Base-by-base conservation (phyloP, 2,888 invertebrate genomes). In the Apeira syringaria region DNA sequence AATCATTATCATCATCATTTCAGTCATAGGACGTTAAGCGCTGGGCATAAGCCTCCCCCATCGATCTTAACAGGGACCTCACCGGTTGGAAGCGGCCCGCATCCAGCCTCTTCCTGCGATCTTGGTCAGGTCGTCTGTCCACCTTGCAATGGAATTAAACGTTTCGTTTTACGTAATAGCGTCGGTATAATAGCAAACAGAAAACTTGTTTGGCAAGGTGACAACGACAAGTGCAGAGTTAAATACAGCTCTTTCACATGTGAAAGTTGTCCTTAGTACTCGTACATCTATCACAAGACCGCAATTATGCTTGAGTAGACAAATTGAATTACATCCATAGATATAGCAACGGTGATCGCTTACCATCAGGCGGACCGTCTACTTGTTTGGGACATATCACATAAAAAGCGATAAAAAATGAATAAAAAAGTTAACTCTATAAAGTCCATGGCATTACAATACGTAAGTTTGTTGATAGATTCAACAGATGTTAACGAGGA, bases 181-280 rank as follows among this genome's bases (percentile, higher is more conserved):
- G 59, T 44, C 51, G 56, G 51, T 64, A 63, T 70, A 70, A 68
- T 67, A 61, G 50, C 44, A 46, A 51, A 51, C 55, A 59, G 61
- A 59, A 78, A 81, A 83, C 80, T 70, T 52, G 81, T 81, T 72
- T 68, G 64, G 61, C 55, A 47, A 61, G 64, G 56, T 53, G 67
- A 72, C 79, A 72, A 68, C 72, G 70, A 47, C 43, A 49, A 50
- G 49, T 51, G 50, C 38, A 42, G 31, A 24, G 33, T 26, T 46
- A 53, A 47, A 56, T 50, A 55, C 69, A 64, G 66, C 24, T 3
- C 64, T 59, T 60, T 59, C 54, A 61, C 60, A 68, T 74, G 75
- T 75, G 76, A 75, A 81, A 81, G 78, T 73, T 60, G 59, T 31
- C 65, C 66, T 69, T 63, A 50, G 56, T 57, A 12, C 32, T 43